Base-by-base conservation (phyloP, 2,888 invertebrate species). In the Chelonus formosanus region DNA sequence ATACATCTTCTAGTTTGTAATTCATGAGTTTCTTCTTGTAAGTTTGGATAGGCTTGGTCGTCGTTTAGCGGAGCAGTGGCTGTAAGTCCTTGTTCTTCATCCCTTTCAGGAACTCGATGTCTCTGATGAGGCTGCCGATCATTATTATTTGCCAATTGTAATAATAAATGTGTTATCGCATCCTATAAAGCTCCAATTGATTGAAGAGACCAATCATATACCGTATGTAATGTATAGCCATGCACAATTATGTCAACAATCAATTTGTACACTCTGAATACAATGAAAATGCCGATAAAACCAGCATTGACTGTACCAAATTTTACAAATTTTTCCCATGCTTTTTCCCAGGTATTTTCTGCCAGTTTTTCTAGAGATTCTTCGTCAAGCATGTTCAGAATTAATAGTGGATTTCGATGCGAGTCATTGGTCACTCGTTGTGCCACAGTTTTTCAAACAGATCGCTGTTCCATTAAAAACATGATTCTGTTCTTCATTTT, bases 321-420 rank as follows among this genome's bases (percentile, higher is more conserved):
- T 3, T 52, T 48, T 3, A 47, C 40, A n/a, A 68, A 64, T 6
- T 54, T 20, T 0, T 20, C 8, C 68, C 70, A 66, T 2, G 63
- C 31, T 48, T 60, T 52, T 0, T 54, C 5, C 6, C 58, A 54
- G 1, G 68, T 36, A 3, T 32, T 35, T 10, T 69, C 60, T 3
- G 69, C 67, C 4, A 73, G 59, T 8, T 63, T 53, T 0, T 69
- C 47, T 2, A 71, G 20, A 0, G 69, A 45, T 4, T 61, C 35
- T 55, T 71, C 65, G 8, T 73, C 69, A 10, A 71, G 10, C 1
- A 73, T 31, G 20, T 67, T 54, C 1, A 31, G 58, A 3, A 72
- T 36, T 1, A 61, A 55, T 5, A 31, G 52, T 6, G 20, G 3
- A 61, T 5, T 5, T n/a, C n/a, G n/a, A n/a, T n/a, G n/a, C n/a